phyloP scores from a whole-genome alignment of 2,797 vertebrate genomes.

The Amblyraja radiata region DNA sequence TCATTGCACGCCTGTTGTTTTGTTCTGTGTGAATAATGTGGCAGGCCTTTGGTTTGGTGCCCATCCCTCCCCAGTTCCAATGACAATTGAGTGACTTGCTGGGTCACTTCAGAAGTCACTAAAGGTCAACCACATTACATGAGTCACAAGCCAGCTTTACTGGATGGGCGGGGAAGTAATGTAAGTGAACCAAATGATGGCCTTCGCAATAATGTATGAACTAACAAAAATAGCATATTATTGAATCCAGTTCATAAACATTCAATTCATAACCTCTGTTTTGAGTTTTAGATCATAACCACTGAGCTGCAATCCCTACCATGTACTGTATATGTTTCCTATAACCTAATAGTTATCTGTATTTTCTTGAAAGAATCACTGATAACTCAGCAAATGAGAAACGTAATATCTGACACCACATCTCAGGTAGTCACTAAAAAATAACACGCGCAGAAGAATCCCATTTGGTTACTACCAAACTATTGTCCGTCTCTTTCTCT shows the following conservation, averaged over 20 bases:
- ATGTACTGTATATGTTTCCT: not conserved
- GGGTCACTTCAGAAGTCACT: not conserved
- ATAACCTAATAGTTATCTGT: not conserved
- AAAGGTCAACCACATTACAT: too few relatives aligned
- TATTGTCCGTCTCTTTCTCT: too few relatives aligned
- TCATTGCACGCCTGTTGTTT: not conserved
- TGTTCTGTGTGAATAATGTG: not conserved
- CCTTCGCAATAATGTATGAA: not conserved
- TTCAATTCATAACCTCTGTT: not conserved
- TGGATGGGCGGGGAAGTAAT: too few relatives aligned
- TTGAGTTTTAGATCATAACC: not conserved
- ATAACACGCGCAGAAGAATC: too few relatives aligned
- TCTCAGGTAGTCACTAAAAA: not conserved
- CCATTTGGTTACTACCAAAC: too few relatives aligned
- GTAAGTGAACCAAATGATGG: not conserved
- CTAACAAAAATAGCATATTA: not conserved
- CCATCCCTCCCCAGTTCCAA: not conserved
- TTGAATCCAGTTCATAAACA: not conserved
- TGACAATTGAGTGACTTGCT: not conserved
- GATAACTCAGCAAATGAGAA: not conserved
- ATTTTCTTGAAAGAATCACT: not conserved
- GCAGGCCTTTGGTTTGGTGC: not conserved
- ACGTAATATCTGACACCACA: not conserved
- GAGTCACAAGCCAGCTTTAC: not conserved
- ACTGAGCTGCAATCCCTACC: not conserved